phyloP scores from a whole-genome alignment of 2,113 vertebrate genomes.

The Monarcha castaneiventris region DNA sequence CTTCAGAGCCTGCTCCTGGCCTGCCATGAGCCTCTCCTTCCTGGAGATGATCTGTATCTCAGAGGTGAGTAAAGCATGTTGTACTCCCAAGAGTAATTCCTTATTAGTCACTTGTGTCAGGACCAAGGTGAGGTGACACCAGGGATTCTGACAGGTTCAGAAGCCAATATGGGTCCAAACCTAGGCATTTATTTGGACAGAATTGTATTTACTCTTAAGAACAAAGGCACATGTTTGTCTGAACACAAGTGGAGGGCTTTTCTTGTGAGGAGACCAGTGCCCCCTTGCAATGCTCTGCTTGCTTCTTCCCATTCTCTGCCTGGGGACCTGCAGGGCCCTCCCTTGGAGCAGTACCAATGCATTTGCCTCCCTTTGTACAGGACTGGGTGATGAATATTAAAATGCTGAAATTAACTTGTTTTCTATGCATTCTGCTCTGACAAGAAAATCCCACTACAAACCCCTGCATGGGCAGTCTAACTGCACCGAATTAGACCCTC shows the following conservation, averaged over 20 bases:
- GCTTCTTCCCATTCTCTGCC: background rate
- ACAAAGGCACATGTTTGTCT: background rate
- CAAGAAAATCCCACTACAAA: constrained; percentile 31
- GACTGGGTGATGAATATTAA: background rate
- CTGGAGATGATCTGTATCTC: background rate
- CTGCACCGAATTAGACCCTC: background rate
- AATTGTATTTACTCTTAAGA: background rate
- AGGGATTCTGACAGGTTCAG: background rate
- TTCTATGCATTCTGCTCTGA: constrained; percentile 32
- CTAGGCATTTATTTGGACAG: background rate
- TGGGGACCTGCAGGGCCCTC: background rate
- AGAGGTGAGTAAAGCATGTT: fast-evolving
- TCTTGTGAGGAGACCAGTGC: background rate
- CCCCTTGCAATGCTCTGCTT: background rate
- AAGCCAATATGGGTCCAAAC: background rate
- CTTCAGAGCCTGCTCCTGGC: background rate
- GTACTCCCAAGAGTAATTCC: background rate
- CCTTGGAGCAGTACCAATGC: background rate
- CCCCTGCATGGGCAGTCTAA: background rate
- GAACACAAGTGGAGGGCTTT: background rate
- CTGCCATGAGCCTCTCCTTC: background rate
- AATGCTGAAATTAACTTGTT: constrained; percentile 37
- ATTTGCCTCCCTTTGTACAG: background rate
- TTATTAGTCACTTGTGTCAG: background rate
- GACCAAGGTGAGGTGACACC: background rate